These are phyloP conservation scores for Hippocampus kuda DNA, from an alignment of 2,797 vertebrate genomes.

Conservation along the genomic window DNA sequence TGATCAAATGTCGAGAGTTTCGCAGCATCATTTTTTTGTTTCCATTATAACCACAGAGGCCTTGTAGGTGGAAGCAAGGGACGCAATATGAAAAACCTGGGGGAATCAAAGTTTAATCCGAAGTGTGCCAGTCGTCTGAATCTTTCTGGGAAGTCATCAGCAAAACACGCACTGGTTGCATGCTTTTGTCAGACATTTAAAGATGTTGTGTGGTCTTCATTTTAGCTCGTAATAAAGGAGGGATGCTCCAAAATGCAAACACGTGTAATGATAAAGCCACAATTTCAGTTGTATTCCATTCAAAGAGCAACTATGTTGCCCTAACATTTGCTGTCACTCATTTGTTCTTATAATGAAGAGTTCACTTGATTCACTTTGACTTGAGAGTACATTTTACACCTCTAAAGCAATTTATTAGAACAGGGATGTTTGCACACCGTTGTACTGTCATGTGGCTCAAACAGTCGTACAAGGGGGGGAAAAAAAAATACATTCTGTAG, in stretches of 20 bases:
- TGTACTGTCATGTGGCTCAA: constrained; percentile 60
- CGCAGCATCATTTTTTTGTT: constrained; percentile 74
- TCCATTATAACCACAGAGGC: constrained; percentile 80
- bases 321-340: not conserved
- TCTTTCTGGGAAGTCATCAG: constrained; percentile 75
- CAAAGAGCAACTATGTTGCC: not conserved
- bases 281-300: not conserved
- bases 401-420: constrained; percentile 75
- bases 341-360: constrained; percentile 13
- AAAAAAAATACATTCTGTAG: constrained; percentile 58
- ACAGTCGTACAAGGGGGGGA: constrained; percentile 48
- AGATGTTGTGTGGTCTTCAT: not conserved
- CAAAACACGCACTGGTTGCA: constrained; percentile 56
- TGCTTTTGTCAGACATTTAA: not conserved
- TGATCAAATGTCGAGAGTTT: constrained; percentile 71
- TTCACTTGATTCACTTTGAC: constrained; percentile 17
- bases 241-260: not conserved
- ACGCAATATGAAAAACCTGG: constrained; percentile 92
- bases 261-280: not conserved
- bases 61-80: constrained; percentile 78
- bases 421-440: constrained; percentile 71
- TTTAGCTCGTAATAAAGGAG: not conserved
- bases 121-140: constrained; percentile 68
- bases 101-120: constrained; percentile 81
- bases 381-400: constrained; percentile 59